Percentiles rank a stretch among this genome's conserved stretches.
Conservation (phyloP, 2,113 vertebrate species). For the Melanostigma gelatinosum region DNA sequence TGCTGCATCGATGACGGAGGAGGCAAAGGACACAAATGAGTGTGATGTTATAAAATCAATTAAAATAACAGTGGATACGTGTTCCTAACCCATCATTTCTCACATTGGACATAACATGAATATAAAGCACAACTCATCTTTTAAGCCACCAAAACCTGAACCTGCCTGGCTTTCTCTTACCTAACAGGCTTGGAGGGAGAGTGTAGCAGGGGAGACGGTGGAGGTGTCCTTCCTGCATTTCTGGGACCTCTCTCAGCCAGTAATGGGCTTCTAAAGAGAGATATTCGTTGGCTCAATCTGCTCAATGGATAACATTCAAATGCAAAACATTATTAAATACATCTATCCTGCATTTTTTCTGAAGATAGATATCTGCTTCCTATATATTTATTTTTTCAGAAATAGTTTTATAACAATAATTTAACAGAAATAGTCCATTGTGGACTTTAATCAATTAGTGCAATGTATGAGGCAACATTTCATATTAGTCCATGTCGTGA, state of each 20-base stretch:
- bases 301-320: neutral
- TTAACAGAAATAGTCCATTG: neutral
- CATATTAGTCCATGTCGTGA: neutral
- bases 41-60: neutral
- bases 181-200: conserved; percentile 85
- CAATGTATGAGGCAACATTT: neutral
- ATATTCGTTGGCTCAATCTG: conserved; percentile 3
- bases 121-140: neutral
- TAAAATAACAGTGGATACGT: neutral
- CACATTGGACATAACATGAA: neutral
- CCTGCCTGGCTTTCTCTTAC: conserved; percentile 76
- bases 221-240: conserved; percentile 83
- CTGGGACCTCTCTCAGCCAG: conserved; percentile 83
- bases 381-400: neutral
- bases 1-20: conserved; percentile 68
- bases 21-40: neutral
- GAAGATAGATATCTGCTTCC: neutral
- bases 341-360: neutral
- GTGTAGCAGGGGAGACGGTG: conserved; percentile 83
- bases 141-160: neutral
- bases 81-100: neutral
- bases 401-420: neutral
- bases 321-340: neutral
- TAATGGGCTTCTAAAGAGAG: conserved; percentile 81
- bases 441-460: neutral